These are phyloP conservation scores for Pseudeuparius sepicola DNA, from an alignment of 2,888 invertebrate species.

Conservation along the genomic window DNA sequence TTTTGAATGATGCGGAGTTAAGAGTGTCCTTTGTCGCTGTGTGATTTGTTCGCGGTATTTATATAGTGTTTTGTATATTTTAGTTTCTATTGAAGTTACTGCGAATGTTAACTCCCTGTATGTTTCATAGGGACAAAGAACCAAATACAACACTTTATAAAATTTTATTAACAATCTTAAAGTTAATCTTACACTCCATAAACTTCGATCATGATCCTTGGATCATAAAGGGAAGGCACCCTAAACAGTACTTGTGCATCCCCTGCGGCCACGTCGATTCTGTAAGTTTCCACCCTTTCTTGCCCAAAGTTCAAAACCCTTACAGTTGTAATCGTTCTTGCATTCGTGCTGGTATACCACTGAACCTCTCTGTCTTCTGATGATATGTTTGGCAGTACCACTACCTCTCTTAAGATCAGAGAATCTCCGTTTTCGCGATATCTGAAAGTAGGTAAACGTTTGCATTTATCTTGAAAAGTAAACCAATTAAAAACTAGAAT, in stretches of 20 bases:
- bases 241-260: constrained; percentile 25
- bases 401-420: constrained; percentile 24
- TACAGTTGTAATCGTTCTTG: constrained; percentile 25
- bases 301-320: constrained; percentile 28
- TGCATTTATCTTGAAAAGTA: no score
- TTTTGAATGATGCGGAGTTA: no score
- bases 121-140: no score
- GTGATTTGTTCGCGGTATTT: no score
- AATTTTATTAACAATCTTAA: no score
- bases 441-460: constrained; percentile 19
- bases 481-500: no score
- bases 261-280: constrained; percentile 27
- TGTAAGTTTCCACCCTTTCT: constrained; percentile 25
- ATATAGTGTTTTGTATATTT: no score
- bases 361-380: constrained; percentile 23
- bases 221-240: constrained; percentile 25
- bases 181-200: constrained; percentile 27
- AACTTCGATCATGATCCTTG: constrained; percentile 28
- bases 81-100: no score
- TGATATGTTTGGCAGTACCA: constrained; percentile 22
- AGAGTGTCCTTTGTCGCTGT: no score
- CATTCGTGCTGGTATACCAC: constrained; percentile 26
- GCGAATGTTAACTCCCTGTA: no score
- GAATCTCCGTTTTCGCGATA: constrained; percentile 22
- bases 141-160: no score